Evolutionary conservation across 2,888 invertebrate genomes (phyloP).

Genomic region (Cecidostiba fungosa): DNA sequence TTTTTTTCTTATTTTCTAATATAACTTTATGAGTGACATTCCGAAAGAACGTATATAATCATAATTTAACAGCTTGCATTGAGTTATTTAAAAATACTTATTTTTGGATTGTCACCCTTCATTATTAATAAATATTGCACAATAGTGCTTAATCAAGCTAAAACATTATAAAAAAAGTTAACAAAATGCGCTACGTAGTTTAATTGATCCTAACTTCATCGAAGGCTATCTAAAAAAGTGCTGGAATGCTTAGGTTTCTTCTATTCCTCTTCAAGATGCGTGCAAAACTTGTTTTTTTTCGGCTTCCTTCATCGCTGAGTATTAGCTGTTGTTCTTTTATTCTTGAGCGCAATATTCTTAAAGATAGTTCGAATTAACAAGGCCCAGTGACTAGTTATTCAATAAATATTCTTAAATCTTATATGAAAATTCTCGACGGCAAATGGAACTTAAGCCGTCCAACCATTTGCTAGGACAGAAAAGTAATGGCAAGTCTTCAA

Average conservation of each 20-base stretch:
- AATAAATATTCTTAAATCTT: slow-evolving; percentile 56
- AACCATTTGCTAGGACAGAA: neutral
- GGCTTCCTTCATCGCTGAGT: slow-evolving; percentile 30
- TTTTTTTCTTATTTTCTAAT: slow-evolving; percentile 42
- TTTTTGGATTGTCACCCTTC: slow-evolving; percentile 31
- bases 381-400: slow-evolving; percentile 58
- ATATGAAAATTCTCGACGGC: slow-evolving; percentile 23
- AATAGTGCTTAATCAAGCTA: slow-evolving; percentile 52
- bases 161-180: slow-evolving; percentile 44
- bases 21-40: slow-evolving; percentile 20
- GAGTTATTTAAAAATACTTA: neutral
- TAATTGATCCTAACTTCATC: slow-evolving; percentile 30
- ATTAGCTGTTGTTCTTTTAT: slow-evolving; percentile 28
- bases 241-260: slow-evolving; percentile 40
- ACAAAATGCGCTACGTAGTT: slow-evolving; percentile 38
- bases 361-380: slow-evolving; percentile 30
- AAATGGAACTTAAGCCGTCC: slow-evolving; percentile 21
- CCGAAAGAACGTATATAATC: slow-evolving; percentile 16
- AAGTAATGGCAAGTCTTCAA: slow-evolving; percentile 67
- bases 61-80: neutral
- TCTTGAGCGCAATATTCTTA: slow-evolving; percentile 35
- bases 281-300: slow-evolving; percentile 41
- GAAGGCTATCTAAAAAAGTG: slow-evolving; percentile 30
- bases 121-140: slow-evolving; percentile 52
- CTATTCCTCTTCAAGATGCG: slow-evolving; percentile 16